Conservation (phyloP, 2,113 vertebrate genomes). For the Neofelis nebulosa region DNA sequence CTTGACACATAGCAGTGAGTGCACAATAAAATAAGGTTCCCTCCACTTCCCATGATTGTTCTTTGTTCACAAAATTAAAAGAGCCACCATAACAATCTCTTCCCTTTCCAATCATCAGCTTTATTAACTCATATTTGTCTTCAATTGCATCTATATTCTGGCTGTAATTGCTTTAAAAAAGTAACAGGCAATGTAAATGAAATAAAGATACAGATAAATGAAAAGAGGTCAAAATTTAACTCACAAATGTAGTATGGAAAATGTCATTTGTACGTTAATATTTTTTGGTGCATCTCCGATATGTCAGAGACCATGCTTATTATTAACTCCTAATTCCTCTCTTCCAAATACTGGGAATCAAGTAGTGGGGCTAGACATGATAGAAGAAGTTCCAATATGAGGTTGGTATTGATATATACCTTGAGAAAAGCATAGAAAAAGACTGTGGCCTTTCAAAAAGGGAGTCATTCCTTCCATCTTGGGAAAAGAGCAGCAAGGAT, state of each 20-base stretch:
- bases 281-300: not conserved
- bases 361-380: not conserved
- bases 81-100: not conserved
- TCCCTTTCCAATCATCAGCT: not conserved
- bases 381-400: not conserved
- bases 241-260: not conserved
- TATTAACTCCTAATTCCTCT: not conserved
- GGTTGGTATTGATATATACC: not conserved
- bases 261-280: not conserved
- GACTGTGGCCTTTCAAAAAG: not conserved
- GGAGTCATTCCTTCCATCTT: not conserved
- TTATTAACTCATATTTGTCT: not conserved
- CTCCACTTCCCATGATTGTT: not conserved
- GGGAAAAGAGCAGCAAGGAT: not conserved
- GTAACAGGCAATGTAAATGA: not conserved
- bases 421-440: not conserved
- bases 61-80: conserved; percentile 29
- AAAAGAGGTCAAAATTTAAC: not conserved
- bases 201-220: not conserved
- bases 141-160: not conserved
- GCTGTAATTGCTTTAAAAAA: not conserved
- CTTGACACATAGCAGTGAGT: not conserved
- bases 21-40: not conserved
- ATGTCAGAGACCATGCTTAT: not conserved
- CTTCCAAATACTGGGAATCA: not conserved